A percentile compares a stretch with the other conserved stretches of the same genome.
Conservation (phyloP, 2,888 invertebrate genomes). For the Nephrotoma appendiculata region DNA sequence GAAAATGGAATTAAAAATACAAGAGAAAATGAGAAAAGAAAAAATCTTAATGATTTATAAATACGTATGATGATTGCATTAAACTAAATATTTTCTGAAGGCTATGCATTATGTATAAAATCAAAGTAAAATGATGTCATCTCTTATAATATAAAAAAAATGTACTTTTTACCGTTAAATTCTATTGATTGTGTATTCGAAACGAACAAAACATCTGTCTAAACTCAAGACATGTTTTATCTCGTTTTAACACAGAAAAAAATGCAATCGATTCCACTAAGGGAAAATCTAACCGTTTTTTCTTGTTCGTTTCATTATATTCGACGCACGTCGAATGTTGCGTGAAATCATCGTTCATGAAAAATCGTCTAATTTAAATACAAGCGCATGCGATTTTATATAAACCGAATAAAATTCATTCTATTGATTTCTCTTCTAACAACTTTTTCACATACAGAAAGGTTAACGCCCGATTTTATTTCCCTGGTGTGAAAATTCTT, state of each 20-base stretch:
- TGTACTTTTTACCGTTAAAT: neutral
- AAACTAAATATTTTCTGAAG: neutral
- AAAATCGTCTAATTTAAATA: neutral
- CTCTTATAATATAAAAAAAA: neutral
- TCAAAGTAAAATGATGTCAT: neutral
- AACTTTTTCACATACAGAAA: neutral
- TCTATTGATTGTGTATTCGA: neutral
- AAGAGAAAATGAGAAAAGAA: neutral
- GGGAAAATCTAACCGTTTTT: neutral
- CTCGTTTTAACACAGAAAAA: neutral
- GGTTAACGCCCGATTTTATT: neutral
- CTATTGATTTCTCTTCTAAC: neutral
- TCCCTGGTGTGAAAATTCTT: neutral
- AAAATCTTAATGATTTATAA: neutral
- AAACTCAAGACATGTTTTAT: neutral
- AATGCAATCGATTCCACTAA: neutral
- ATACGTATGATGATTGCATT: neutral
- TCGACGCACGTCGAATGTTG: neutral
- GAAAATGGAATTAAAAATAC: neutral
- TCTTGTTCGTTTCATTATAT: neutral
- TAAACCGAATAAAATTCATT: neutral
- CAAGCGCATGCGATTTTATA: neutral
- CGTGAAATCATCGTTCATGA: neutral
- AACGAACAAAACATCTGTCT: neutral
- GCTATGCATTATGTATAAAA: neutral